Evolutionary conservation across 2,888 invertebrate genomes (phyloP).

Genomic region (Serripes groenlandicus): DNA sequence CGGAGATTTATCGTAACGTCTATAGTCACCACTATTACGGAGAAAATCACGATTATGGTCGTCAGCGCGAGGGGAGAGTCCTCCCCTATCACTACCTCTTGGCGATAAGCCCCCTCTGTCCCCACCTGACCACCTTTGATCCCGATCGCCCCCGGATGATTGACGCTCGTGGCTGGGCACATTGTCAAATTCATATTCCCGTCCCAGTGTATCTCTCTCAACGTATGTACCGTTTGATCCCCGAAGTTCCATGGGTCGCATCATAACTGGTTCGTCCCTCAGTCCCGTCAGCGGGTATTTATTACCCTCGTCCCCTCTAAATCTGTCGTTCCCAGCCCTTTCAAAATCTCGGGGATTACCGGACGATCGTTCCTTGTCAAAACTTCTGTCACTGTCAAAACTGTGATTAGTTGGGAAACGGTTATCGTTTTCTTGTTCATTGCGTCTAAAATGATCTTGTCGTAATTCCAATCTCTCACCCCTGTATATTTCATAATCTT

Average conservation of each 20-base stretch:
- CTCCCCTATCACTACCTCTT: conserved; percentile 34
- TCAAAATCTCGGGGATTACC: conserved; percentile 22
- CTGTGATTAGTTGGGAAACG: conserved; percentile 13
- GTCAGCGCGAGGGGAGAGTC: conserved; percentile 6
- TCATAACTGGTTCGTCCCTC: background rate
- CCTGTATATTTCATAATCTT: conserved; percentile 52
- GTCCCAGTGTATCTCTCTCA: conserved; percentile 62
- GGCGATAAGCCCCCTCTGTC: conserved; percentile 42
- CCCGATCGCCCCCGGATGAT: conserved; percentile 54
- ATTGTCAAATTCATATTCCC: conserved; percentile 63
- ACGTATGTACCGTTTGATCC: conserved; percentile 43
- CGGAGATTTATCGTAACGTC: conserved; percentile 1
- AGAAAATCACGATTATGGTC: conserved; percentile 32
- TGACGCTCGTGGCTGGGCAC: conserved; percentile 54
- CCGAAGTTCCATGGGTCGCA: conserved; percentile 41
- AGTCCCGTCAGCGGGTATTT: background rate
- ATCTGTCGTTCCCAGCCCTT: background rate
- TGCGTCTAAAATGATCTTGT: conserved; percentile 71
- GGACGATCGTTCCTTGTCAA: conserved; percentile 32
- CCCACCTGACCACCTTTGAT: conserved; percentile 14
- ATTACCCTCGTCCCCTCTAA: background rate
- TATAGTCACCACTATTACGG: conserved; percentile 44
- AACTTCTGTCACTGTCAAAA: conserved; percentile 40
- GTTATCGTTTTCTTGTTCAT: conserved; percentile 29
- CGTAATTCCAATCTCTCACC: conserved; percentile 65